phyloP scores from a whole-genome alignment of 2,888 invertebrate genomes.

The Papilio demoleus region DNA sequence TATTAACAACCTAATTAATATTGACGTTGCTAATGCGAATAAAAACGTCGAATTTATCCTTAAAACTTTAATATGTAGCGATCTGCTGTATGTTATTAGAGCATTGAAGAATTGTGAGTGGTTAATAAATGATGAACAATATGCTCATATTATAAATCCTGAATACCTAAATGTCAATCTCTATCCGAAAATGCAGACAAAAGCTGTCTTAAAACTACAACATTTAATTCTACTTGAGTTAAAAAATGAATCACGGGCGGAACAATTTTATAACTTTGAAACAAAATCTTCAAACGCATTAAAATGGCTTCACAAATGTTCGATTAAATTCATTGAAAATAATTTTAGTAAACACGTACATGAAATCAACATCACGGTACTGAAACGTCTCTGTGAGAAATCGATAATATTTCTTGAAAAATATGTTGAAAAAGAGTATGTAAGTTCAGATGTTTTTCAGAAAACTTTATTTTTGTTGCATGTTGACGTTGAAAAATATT shows the following conservation, averaged over 20 bases:
- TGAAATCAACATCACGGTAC: conserved; percentile 47
- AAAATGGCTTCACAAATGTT: conserved; percentile 69
- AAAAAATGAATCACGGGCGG: conserved; percentile 62
- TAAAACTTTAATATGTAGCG: conserved; percentile 58
- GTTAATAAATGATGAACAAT: conserved; percentile 64
- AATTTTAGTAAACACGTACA: conserved; percentile 50
- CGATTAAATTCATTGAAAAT: conserved; percentile 58
- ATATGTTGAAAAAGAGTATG: conserved; percentile 47
- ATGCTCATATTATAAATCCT: conserved; percentile 67
- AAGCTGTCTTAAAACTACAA: conserved; percentile 63
- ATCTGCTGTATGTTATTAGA: conserved; percentile 65
- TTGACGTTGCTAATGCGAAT: conserved; percentile 62
- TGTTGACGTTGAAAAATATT: conserved; percentile 54
- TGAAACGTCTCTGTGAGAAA: conserved; percentile 60
- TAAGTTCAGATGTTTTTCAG: conserved; percentile 44
- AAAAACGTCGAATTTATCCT: conserved; percentile 63
- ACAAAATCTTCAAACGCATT: conserved; percentile 51
- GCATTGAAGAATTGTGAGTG: conserved; percentile 65
- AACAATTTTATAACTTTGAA: conserved; percentile 63
- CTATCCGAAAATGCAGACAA: conserved; percentile 63
- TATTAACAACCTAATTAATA: conserved; percentile 61
- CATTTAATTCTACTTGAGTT: conserved; percentile 62
- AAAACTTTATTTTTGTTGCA: conserved; percentile 44
- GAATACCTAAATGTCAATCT: conserved; percentile 59
- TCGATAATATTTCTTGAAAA: conserved; percentile 56